These are phyloP conservation scores for Rafetus swinhoei DNA, from an alignment of 2,113 vertebrate genomes.

Conservation along the genomic window DNA sequence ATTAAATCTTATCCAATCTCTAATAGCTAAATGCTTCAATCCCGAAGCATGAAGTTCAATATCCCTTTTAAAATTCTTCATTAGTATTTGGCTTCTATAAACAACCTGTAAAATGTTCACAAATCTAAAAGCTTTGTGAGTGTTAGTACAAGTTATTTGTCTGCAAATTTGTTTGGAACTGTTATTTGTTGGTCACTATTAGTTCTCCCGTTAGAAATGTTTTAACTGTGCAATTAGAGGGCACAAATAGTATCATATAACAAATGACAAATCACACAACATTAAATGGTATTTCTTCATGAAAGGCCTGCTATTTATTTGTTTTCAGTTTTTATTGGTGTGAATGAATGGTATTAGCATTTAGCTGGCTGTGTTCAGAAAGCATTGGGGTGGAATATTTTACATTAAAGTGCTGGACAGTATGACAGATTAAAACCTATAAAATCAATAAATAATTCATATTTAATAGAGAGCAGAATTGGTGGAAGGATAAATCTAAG, in stretches of 20 bases:
- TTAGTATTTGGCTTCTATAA: background rate
- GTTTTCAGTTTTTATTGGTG: constrained; percentile 34
- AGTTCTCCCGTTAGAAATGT: background rate
- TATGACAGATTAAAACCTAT: constrained; percentile 25
- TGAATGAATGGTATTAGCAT: constrained; percentile 13
- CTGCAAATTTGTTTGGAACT: background rate
- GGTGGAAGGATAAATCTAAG: constrained; percentile 1
- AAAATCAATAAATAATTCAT: constrained; percentile 48
- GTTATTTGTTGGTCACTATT: background rate
- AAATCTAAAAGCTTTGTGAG: background rate
- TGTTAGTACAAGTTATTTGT: background rate
- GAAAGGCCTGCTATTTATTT: constrained; percentile 22
- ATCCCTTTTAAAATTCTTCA: background rate
- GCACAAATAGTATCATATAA: background rate
- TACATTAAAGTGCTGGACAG: background rate
- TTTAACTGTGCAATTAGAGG: constrained; percentile 2
- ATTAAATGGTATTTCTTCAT: background rate
- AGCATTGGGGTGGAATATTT: constrained; percentile 25
- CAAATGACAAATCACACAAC: constrained; percentile 22
- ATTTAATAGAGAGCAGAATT: constrained; percentile 27
- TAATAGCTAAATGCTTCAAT: background rate
- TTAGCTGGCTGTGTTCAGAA: constrained; percentile 34
- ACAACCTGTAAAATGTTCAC: background rate
- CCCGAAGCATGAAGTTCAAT: too few species aligned
- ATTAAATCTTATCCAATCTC: background rate